Conservation (phyloP, 2,888 invertebrate genomes). For the Cephus rjabovi region DNA sequence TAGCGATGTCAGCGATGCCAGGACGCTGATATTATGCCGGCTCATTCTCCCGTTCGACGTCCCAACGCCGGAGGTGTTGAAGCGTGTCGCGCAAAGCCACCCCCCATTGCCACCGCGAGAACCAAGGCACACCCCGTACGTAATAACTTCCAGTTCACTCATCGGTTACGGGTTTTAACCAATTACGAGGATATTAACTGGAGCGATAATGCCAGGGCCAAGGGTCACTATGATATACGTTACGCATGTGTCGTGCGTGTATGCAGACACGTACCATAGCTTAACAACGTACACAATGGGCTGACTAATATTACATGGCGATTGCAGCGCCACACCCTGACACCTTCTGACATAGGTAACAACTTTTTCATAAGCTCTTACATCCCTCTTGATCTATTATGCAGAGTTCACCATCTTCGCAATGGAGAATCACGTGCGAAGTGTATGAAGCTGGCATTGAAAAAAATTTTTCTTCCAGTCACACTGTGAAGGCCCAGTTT, state of each 20-base stretch:
- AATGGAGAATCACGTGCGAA: too few relatives aligned
- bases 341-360: neutral
- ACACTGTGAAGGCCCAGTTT: neutral
- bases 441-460: too few relatives aligned
- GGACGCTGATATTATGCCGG: neutral
- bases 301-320: neutral
- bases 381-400: neutral
- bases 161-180: conserved; percentile 66
- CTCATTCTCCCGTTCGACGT: neutral
- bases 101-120: conserved; percentile 49
- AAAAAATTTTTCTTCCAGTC: neutral
- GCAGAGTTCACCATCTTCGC: neutral
- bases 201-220: conserved; percentile 17
- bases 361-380: neutral
- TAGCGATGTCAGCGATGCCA: neutral
- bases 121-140: conserved; percentile 51
- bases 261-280: neutral
- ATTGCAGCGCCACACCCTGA: neutral
- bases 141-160: conserved; percentile 63
- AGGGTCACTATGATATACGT: neutral
- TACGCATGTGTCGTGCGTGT: neutral
- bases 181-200: conserved; percentile 60
- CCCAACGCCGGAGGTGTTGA: conserved; percentile 58
- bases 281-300: neutral
- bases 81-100: conserved; percentile 57